phyloP scores from a whole-genome alignment of 2,888 invertebrate species.

The Linnaemya vulpina region DNA sequence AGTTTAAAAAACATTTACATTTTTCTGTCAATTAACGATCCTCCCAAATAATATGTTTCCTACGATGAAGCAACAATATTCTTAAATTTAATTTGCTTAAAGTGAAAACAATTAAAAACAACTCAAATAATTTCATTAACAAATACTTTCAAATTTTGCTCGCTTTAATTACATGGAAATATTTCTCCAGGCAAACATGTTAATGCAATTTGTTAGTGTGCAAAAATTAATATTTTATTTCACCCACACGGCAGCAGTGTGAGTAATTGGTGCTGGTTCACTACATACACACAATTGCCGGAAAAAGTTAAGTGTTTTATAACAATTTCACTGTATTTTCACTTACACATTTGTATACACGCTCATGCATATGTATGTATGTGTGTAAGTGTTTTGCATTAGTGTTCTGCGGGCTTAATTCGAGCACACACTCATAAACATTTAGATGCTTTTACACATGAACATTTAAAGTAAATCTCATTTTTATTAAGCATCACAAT shows the following conservation, averaged over 20 bases:
- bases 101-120: too few relatives aligned
- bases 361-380: background rate
- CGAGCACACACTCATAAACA: slow-evolving; percentile 42
- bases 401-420: slow-evolving; percentile 26
- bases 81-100: too few relatives aligned
- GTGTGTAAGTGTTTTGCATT: background rate
- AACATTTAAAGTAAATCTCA: slow-evolving; percentile 62
- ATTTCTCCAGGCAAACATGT: background rate
- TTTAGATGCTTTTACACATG: slow-evolving; percentile 29
- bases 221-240: slow-evolving; percentile 3
- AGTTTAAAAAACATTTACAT: too few relatives aligned
- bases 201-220: slow-evolving; percentile 8
- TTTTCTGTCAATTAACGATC: too few relatives aligned
- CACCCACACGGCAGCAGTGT: background rate
- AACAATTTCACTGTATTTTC: slow-evolving; percentile 20
- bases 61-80: too few relatives aligned
- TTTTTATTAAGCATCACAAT: slow-evolving; percentile 71
- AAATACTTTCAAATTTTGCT: background rate
- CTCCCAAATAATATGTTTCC: too few relatives aligned
- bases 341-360: background rate
- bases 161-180: too few relatives aligned
- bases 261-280: background rate
- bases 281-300: background rate
- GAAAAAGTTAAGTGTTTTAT: slow-evolving; percentile 13
- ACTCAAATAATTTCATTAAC: background rate